Percentiles rank a stretch among this genome's conserved stretches.
These are phyloP conservation scores for Entelurus aequoreus DNA, from an alignment of 2,113 vertebrate genomes.

Conservation along the genomic window DNA sequence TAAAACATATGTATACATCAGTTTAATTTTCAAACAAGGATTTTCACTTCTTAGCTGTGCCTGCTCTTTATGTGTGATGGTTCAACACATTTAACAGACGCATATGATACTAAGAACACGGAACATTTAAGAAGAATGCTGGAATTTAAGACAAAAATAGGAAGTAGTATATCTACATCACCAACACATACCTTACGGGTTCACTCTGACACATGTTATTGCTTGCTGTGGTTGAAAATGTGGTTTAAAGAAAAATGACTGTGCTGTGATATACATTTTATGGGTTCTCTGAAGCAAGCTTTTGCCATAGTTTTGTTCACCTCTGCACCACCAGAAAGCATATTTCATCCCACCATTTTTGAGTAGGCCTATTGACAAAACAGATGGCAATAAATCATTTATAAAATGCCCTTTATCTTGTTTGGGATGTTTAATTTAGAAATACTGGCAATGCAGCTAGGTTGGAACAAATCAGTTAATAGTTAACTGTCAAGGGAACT, in stretches of 20 bases:
- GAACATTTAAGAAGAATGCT: too few relatives aligned
- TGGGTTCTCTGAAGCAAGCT: background rate
- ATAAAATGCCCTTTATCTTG: background rate
- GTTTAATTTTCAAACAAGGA: too few relatives aligned
- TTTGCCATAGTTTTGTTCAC: background rate
- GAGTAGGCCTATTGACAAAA: background rate
- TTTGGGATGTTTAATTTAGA: background rate
- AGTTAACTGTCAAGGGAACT: conserved; percentile 63
- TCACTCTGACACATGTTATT: background rate
- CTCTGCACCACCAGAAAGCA: background rate
- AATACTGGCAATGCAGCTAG: conserved; percentile 11
- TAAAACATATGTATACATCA: too few relatives aligned
- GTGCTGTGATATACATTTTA: background rate
- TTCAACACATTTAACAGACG: too few relatives aligned
- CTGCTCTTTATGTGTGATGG: too few relatives aligned
- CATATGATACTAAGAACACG: too few relatives aligned
- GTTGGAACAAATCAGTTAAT: conserved; percentile 63
- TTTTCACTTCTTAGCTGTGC: too few relatives aligned
- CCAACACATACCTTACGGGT: too few relatives aligned
- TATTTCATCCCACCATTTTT: background rate
- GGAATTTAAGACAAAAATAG: too few relatives aligned
- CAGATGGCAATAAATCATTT: background rate
- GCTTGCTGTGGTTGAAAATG: background rate
- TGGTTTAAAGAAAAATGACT: background rate
- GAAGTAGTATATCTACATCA: too few relatives aligned